Evolutionary conservation across 2,113 vertebrate genomes (phyloP).

Genomic region (Nibea albiflora): DNA sequence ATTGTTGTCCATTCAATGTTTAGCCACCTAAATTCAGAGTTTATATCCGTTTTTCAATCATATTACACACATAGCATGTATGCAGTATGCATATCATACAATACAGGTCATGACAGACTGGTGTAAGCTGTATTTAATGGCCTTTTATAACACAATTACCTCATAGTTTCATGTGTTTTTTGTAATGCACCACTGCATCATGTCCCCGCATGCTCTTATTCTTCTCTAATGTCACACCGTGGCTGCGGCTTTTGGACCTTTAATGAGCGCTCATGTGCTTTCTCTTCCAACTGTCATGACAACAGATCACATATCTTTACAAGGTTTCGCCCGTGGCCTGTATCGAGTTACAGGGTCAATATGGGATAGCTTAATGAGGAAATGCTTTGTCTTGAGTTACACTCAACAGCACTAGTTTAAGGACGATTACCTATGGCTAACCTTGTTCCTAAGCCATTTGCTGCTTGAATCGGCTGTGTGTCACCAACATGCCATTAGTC

Average conservation of each 20-base stretch:
- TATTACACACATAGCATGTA: background rate
- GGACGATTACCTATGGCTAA: conserved; percentile 75
- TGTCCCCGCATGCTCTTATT: conserved; percentile 22
- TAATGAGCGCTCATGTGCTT: conserved; percentile 73
- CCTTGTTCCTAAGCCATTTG: conserved; percentile 76
- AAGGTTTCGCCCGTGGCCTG: conserved; percentile 70
- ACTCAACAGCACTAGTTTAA: conserved; percentile 72
- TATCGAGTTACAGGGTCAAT: conserved; percentile 81
- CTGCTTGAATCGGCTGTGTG: conserved; percentile 63
- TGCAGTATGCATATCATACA: background rate
- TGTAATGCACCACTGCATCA: conserved; percentile 38
- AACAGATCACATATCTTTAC: conserved; percentile 84
- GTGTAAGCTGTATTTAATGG: background rate
- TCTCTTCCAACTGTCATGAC: conserved; percentile 78
- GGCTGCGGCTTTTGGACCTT: conserved; percentile 62
- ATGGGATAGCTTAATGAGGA: conserved; percentile 64
- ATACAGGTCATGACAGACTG: background rate
- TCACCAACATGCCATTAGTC: conserved; percentile 70
- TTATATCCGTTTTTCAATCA: background rate
- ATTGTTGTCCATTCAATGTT: background rate
- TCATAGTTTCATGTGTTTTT: conserved; percentile 10
- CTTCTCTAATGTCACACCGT: conserved; percentile 36
- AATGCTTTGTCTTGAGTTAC: conserved; percentile 80
- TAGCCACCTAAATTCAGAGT: background rate
- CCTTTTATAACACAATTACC: conserved; percentile 5